Conservation (phyloP, 2,888 invertebrate species). For the Uropetala carovei region DNA sequence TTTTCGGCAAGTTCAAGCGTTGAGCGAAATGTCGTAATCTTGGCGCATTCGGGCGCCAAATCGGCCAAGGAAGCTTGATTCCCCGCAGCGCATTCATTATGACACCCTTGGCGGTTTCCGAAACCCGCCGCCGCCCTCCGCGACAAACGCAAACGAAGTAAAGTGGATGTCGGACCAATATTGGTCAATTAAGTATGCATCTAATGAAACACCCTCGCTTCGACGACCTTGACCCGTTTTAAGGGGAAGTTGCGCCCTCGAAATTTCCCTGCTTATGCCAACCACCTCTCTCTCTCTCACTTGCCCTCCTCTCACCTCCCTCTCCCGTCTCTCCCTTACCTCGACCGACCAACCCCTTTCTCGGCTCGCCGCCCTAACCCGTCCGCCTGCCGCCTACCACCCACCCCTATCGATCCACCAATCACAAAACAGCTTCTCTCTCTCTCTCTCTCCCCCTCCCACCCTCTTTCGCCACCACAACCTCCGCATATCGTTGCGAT, state of each 20-base stretch:
- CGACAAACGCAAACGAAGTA: slow-evolving; percentile 30
- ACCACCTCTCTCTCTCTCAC: not conserved
- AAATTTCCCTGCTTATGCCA: not conserved
- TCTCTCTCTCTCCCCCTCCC: not conserved
- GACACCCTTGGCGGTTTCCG: not conserved
- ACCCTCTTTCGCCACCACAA: slow-evolving; percentile 13
- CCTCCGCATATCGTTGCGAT: slow-evolving; percentile 43
- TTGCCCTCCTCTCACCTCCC: not conserved
- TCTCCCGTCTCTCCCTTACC: not conserved
- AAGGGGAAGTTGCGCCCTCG: slow-evolving; percentile 35
- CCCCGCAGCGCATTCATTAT: not conserved
- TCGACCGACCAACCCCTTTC: not conserved
- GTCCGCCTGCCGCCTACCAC: not conserved
- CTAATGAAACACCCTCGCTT: not conserved
- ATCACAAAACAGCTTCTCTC: slow-evolving; percentile 53
- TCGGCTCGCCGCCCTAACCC: not conserved
- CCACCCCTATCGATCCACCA: slow-evolving; percentile 56
- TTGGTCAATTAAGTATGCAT: slow-evolving; percentile 63
- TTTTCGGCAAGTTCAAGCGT: too few relatives aligned
- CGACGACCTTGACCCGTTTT: slow-evolving; percentile 48
- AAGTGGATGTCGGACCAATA: slow-evolving; percentile 29
- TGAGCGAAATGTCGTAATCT: not conserved
- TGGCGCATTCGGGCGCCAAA: not conserved
- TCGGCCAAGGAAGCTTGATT: not conserved
- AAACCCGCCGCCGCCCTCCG: not conserved